Evolutionary conservation across 2,113 vertebrate genomes (phyloP), one percentile per base, ranked within the genome.

Genomic region (Bombycilla garrulus): DNA sequence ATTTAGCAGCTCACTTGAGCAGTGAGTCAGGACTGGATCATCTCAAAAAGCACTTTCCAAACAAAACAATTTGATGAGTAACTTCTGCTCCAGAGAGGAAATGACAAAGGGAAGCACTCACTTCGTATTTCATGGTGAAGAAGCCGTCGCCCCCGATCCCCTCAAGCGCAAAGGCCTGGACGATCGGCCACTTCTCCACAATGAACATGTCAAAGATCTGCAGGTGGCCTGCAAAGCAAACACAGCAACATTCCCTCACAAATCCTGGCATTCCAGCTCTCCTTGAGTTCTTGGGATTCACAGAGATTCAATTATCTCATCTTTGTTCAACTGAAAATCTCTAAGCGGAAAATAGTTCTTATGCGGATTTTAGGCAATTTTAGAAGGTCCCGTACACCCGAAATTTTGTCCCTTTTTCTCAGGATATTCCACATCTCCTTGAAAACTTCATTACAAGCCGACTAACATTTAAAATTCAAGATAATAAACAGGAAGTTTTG

Each of bases 201-300:
- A 99, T 98, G 95, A 99, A 99, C 98, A 99, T 99, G 96, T 99
- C 99, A 95, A 99, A 99, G 80, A 98, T 99, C 98, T 99, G 99
- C 58, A 99, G 93, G 88, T 99, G 98, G 92, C 98, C 99, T 99
- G 96, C 45, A 97, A 79, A 89, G 95, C 84, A 95, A 96, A 57
- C 51, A 83, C 53, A 58, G 35, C 15, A 61, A n/a, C 11, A 4
- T 15, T 14, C 7, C 72, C 53, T 57, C 53, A 53, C 13, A 33
- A 73, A 48, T 2, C 60, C 45, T 11, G 33, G 2, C 42, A 42
- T 10, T 18, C 70, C 22, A 31, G 35, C n/a, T 10, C 44, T 9
- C 26, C n/a, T 22, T 8, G 8, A 50, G 20, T 2, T 6, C 38
- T 33, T 31, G 21, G 60, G 20, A 48, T 15, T 53, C 71, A n/a